Conservation (phyloP, 1,140 invertebrate species). For the Ctenoplectra terminalis region DNA sequence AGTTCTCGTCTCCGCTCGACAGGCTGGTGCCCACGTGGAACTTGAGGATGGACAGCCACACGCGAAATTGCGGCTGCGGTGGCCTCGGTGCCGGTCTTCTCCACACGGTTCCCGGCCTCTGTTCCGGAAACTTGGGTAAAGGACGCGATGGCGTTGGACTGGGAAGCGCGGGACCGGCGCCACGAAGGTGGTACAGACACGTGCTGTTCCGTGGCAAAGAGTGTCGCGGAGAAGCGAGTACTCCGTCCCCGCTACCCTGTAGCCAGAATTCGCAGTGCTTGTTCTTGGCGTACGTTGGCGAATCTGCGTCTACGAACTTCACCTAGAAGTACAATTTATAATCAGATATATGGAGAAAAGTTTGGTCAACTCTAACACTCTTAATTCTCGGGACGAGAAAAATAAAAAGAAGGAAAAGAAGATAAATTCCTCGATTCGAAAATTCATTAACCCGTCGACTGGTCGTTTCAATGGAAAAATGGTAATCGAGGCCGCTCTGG, state of each 20-base stretch:
- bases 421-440: background rate
- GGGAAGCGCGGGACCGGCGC: slow-evolving; percentile 83
- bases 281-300: slow-evolving; percentile 90
- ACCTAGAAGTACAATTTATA: slow-evolving; percentile 83
- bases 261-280: slow-evolving; percentile 95
- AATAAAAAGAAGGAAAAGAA: background rate
- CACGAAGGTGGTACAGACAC: slow-evolving; percentile 92
- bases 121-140: slow-evolving; percentile 85
- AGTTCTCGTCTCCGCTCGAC: slow-evolving; percentile 86
- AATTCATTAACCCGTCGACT: slow-evolving; percentile 15
- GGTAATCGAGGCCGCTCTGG: background rate
- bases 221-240: slow-evolving; percentile 91
- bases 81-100: slow-evolving; percentile 84
- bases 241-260: slow-evolving; percentile 89
- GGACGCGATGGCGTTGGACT: slow-evolving; percentile 84
- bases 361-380: background rate
- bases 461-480: background rate
- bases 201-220: slow-evolving; percentile 93
- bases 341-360: background rate
- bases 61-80: slow-evolving; percentile 87
- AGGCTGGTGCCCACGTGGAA: slow-evolving; percentile 88
- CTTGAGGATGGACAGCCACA: slow-evolving; percentile 94
- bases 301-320: slow-evolving; percentile 91
- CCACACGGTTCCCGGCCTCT: slow-evolving; percentile 84
- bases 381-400: no score